Evolutionary conservation across 2,797 vertebrate species (phyloP), one percentile per base, ranked within the genome.

Genomic region (Notolepis coatsorum): DNA sequence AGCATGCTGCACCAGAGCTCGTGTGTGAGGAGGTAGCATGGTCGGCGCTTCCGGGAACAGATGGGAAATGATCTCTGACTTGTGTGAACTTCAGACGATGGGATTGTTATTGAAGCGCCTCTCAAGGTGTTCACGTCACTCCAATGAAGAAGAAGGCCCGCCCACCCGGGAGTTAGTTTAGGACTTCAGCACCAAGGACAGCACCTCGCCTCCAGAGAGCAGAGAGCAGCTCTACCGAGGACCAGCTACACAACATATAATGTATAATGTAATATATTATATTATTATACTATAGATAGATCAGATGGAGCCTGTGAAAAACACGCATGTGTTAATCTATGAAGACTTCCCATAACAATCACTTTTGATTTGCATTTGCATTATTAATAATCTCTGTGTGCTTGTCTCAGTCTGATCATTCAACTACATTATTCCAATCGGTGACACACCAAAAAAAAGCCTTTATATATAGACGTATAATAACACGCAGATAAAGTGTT

Each of bases 101-200:
- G n/a, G n/a, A n/a, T n/a, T n/a, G n/a, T n/a, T 48, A 45, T 12
- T 3, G 24, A 7, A 39, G 47, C 43, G 24, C 50, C 8, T 7
- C 3, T 45, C 0, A 61, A 58, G 52, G 28, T 7, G 18, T 24
- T 24, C n/a, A 31, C 31, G 56, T 64, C 46, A 24, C 60, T 57
- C 35, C 2, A 18, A 67, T 45, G 39, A 52, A 31, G 47, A 25
- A 24, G 41, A 6, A 3, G 38, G 23, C 43, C 3, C 15, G 1
- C 1, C 21, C 56, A 62, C n/a, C n/a, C n/a, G n/a, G n/a, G n/a
- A n/a, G 39, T 49, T 23, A 30, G 27, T 31, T 31, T 45, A 61
- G 2, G 42, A 65, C 25, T 83, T 88, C 89, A 93, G 89, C 0
- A 93, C 91, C 84, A 75, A 46, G 80, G 92, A 91, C 88, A 93